Evolutionary conservation across 2,888 invertebrate species (phyloP).

Genomic region (Eurytoma californica): DNA sequence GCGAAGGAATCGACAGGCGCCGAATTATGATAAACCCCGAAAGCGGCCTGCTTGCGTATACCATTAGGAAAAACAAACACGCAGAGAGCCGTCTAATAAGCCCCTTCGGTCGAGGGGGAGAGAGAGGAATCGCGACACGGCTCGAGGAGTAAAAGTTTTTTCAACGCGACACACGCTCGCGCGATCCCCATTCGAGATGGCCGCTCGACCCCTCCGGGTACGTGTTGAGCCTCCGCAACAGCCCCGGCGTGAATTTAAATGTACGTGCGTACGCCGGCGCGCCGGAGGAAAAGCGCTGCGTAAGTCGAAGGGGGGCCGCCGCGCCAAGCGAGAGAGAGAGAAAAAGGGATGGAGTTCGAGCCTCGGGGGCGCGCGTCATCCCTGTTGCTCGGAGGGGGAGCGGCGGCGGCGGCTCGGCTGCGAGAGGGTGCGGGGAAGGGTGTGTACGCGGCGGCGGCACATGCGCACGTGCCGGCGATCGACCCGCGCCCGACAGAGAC

Average conservation of each 20-base stretch:
- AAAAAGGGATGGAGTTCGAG: conserved; percentile 7
- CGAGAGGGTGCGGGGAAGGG: conserved; percentile 47
- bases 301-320: background rate
- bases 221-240: conserved; percentile 50
- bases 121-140: no score
- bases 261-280: conserved; percentile 6
- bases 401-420: no score
- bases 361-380: conserved; percentile 28
- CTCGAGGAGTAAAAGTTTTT: no score
- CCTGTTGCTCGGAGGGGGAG: conserved; percentile 51
- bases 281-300: conserved; percentile 5
- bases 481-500: conserved; percentile 59
- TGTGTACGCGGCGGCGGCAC: conserved; percentile 37
- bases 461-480: conserved; percentile 65
- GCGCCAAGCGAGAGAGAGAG: background rate
- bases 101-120: no score
- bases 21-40: no score
- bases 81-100: no score
- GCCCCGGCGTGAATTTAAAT: conserved; percentile 43
- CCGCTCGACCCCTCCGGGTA: conserved; percentile 1
- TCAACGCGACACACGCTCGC: no score
- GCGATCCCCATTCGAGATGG: background rate
- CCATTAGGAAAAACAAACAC: no score
- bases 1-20: no score
- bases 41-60: no score